phyloP scores from a whole-genome alignment of 1,140 invertebrate genomes.

The Atta colombica region DNA sequence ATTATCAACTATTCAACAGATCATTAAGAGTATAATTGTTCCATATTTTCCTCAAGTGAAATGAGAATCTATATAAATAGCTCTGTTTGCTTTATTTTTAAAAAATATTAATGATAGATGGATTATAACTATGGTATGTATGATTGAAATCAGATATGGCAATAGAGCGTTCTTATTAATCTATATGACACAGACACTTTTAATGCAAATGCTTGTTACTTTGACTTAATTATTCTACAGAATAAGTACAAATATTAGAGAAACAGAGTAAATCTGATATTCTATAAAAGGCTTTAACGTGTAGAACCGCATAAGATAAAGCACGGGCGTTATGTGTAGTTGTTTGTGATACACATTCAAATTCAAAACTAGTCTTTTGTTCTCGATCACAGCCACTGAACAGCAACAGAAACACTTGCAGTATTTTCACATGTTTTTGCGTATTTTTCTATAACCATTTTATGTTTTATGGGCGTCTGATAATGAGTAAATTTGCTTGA shows the following conservation, averaged over 20 bases:
- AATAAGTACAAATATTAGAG: slow-evolving; percentile 66
- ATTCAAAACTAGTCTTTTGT: slow-evolving; percentile 76
- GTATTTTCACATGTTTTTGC: slow-evolving; percentile 45
- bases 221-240: slow-evolving; percentile 60
- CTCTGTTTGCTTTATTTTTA: slow-evolving; percentile 11
- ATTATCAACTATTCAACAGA: slow-evolving; percentile 48
- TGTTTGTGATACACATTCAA: slow-evolving; percentile 57
- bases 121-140: slow-evolving; percentile 6
- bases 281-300: slow-evolving; percentile 55
- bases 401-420: slow-evolving; percentile 64
- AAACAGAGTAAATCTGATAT: slow-evolving; percentile 54
- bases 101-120: slow-evolving; percentile 24
- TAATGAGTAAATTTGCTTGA: slow-evolving; percentile 4
- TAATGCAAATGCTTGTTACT: slow-evolving; percentile 34
- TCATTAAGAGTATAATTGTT: slow-evolving; percentile 54
- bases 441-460: slow-evolving; percentile 40
- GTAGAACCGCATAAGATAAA: slow-evolving; percentile 59
- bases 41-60: neutral
- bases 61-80: slow-evolving; percentile 35
- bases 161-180: slow-evolving; percentile 43
- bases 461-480: slow-evolving; percentile 11
- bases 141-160: slow-evolving; percentile 55
- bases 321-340: slow-evolving; percentile 60
- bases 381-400: slow-evolving; percentile 78
- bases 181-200: slow-evolving; percentile 49